Conservation (phyloP, 2,797 vertebrate genomes). For the Sciurus vulgaris region DNA sequence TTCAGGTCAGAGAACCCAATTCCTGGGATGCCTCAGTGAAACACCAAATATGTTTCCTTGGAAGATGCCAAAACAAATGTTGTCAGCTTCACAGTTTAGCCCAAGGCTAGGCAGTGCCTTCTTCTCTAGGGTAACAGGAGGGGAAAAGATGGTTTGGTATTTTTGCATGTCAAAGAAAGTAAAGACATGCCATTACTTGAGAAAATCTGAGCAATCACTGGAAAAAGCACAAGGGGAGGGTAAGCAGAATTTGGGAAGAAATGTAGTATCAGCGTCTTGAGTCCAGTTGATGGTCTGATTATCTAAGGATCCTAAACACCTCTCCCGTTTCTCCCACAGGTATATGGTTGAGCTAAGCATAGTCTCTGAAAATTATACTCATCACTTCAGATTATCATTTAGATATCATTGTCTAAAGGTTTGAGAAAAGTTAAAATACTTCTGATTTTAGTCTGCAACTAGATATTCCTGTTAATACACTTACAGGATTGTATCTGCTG, state of each 20-base stretch:
- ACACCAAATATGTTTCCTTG: conserved; percentile 28
- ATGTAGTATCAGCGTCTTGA: neutral
- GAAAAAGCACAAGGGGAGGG: neutral
- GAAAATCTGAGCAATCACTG: neutral
- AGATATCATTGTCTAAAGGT: neutral
- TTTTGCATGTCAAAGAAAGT: neutral
- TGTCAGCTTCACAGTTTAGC: conserved; percentile 42
- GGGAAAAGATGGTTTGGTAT: neutral
- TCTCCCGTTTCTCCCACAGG: neutral
- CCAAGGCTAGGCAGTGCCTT: conserved; percentile 13
- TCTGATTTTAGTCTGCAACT: conserved; percentile 25
- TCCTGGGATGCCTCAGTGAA: neutral
- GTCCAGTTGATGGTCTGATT: neutral
- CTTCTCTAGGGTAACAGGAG: neutral
- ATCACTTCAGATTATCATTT: neutral
- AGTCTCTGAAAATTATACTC: neutral
- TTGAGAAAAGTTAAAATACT: conserved; percentile 37
- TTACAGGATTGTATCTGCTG: neutral
- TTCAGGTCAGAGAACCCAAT: neutral
- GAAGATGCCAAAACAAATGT: conserved; percentile 59
- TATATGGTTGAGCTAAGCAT: neutral
- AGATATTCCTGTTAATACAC: neutral
- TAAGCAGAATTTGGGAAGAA: neutral
- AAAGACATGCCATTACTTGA: neutral
- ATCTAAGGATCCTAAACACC: neutral